phyloP scores from a whole-genome alignment of 2,797 vertebrate species.

The Steatocranus sp. region DNA sequence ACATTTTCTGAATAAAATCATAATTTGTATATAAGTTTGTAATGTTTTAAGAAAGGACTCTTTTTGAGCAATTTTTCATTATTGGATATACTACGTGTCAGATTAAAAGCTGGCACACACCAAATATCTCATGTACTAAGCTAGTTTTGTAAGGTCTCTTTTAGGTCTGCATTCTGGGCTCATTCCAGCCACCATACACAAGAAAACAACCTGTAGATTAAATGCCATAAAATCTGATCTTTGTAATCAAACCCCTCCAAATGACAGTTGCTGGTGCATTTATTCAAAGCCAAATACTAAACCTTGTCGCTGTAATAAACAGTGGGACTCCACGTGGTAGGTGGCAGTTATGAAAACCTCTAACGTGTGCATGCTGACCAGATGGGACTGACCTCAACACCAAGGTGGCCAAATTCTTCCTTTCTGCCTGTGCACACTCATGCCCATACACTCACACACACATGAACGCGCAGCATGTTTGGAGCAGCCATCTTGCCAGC shows the following conservation, averaged over 20 bases:
- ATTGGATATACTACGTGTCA: neutral
- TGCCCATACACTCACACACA: neutral
- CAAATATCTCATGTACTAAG: neutral
- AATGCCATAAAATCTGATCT: neutral
- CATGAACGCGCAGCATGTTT: constrained; percentile 10
- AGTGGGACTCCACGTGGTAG: neutral
- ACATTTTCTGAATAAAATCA: neutral
- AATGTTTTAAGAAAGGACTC: neutral
- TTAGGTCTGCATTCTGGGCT: neutral
- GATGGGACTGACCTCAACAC: constrained; percentile 44
- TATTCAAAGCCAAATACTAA: neutral
- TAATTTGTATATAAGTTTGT: neutral
- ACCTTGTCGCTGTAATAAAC: neutral
- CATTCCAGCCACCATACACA: neutral
- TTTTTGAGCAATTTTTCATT: neutral
- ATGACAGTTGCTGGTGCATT: neutral
- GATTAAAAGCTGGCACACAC: neutral
- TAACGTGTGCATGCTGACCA: constrained; percentile 42
- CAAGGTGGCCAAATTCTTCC: constrained; percentile 50
- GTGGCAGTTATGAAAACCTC: constrained; percentile 37
- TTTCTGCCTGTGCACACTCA: neutral
- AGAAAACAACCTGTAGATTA: neutral
- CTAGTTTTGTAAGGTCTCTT: neutral
- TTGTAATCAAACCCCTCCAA: neutral
- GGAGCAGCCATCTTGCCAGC: constrained; percentile 56